These are phyloP conservation scores for Drosophila trapezifrons DNA, from an alignment of 1,140 invertebrate genomes.

Conservation along the genomic window DNA sequence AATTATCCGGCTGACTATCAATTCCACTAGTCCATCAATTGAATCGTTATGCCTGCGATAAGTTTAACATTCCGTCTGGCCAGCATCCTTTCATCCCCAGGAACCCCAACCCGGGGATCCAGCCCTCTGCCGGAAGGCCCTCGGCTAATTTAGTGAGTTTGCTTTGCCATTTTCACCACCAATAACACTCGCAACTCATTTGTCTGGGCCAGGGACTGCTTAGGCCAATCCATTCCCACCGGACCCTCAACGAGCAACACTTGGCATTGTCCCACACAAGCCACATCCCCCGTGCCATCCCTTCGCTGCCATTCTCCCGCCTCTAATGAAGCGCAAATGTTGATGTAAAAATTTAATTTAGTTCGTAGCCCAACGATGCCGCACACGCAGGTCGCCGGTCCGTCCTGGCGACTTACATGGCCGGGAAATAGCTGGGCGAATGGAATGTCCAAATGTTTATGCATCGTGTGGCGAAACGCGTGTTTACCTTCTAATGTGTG, in stretches of 20 bases:
- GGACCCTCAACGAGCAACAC: constrained; percentile 51
- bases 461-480: constrained; percentile 69
- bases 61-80: constrained; percentile 48
- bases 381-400: constrained; percentile 57
- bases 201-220: constrained; percentile 42
- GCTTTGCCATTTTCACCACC: constrained; percentile 51
- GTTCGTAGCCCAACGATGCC: constrained; percentile 63
- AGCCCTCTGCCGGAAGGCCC: constrained; percentile 34
- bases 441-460: constrained; percentile 77
- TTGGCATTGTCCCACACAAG: constrained; percentile 47
- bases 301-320: constrained; percentile 30
- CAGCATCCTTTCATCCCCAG: constrained; percentile 37
- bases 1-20: constrained; percentile 43
- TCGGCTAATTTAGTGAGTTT: constrained; percentile 56
- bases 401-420: constrained; percentile 21
- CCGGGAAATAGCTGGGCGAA: constrained; percentile 35
- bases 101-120: not conserved
- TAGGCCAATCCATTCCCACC: constrained; percentile 50
- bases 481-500: constrained; percentile 79
- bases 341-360: constrained; percentile 82
- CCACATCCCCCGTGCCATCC: constrained; percentile 1
- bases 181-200: constrained; percentile 59
- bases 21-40: constrained; percentile 47
- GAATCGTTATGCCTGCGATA: constrained; percentile 57
- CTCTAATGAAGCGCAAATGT: constrained; percentile 80